Evolutionary conservation across 2,888 invertebrate species (phyloP).

Genomic region (Eupithecia vulgata): DNA sequence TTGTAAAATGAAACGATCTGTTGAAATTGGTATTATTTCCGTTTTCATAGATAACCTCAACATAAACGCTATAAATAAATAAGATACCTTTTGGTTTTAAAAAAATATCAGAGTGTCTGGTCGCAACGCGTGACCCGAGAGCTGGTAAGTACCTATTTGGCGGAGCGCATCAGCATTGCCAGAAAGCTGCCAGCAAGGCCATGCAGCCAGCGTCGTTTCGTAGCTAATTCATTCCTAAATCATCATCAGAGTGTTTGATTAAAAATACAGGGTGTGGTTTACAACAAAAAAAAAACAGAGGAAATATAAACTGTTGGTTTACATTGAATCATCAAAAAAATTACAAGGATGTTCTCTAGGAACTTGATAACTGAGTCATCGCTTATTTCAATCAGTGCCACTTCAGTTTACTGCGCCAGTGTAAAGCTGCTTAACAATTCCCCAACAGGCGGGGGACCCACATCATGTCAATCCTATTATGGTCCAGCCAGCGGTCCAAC

Average conservation of each 20-base stretch:
- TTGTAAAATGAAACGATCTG: neutral
- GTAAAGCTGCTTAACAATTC: constrained; percentile 3
- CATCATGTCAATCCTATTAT: neutral
- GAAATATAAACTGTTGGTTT: no score
- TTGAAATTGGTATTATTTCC: neutral
- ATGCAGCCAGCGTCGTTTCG: neutral
- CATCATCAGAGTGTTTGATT: no score
- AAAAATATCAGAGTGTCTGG: neutral
- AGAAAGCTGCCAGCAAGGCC: no score
- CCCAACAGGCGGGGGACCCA: neutral
- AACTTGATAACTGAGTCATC: neutral
- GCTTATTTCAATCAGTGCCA: neutral
- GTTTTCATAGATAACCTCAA: neutral
- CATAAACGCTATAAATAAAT: neutral
- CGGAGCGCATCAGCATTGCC: no score
- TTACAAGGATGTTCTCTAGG: neutral
- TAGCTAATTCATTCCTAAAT: no score
- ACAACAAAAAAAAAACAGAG: no score
- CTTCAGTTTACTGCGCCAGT: neutral
- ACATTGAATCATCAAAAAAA: no score
- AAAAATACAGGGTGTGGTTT: no score
- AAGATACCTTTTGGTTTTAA: neutral
- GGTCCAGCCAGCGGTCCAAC: neutral
- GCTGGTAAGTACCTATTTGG: no score
- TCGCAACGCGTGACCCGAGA: neutral